Conservation (phyloP, 30 jellyfish, hydroid and myxozoan genomes). For the Rhopilema esculentum region DNA sequence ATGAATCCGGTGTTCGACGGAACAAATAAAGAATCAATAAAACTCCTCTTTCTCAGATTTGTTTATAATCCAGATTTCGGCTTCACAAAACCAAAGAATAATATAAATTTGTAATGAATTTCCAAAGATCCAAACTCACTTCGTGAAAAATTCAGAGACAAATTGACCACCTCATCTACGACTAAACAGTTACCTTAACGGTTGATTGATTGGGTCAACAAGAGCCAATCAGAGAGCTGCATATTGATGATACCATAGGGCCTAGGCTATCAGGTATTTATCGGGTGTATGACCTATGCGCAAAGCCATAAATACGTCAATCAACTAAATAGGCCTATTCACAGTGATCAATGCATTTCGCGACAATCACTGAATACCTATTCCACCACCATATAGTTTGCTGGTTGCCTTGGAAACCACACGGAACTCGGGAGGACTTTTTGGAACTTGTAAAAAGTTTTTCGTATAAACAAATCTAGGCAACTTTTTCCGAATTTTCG, state of each 20-base stretch:
- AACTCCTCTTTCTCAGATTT: neutral
- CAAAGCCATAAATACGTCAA: constrained; percentile 76
- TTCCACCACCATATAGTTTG: constrained; percentile 59
- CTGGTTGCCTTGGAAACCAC: constrained; percentile 68
- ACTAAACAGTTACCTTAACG: constrained; percentile 71
- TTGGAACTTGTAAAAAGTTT: neutral
- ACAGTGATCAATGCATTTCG: constrained; percentile 53
- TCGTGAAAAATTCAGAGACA: constrained; percentile 54
- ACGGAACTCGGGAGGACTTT: constrained; percentile 4
- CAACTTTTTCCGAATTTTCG: neutral
- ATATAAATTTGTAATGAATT: constrained; percentile 22
- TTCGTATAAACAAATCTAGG: neutral
- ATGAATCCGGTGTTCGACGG: constrained; percentile 39
- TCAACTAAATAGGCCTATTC: constrained; percentile 68
- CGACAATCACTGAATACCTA: constrained; percentile 71
- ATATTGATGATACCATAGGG: constrained; percentile 70
- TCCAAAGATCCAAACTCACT: constrained; percentile 48
- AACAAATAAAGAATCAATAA: constrained; percentile 10
- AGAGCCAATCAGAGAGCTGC: constrained; percentile 59
- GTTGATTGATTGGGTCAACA: constrained; percentile 69
- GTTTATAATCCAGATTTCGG: neutral
- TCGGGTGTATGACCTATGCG: constrained; percentile 78
- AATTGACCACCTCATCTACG: constrained; percentile 77
- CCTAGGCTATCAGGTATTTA: constrained; percentile 67
- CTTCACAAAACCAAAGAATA: neutral